Base-by-base conservation (phyloP, 2,888 invertebrate genomes). In the Elmis aenea region DNA sequence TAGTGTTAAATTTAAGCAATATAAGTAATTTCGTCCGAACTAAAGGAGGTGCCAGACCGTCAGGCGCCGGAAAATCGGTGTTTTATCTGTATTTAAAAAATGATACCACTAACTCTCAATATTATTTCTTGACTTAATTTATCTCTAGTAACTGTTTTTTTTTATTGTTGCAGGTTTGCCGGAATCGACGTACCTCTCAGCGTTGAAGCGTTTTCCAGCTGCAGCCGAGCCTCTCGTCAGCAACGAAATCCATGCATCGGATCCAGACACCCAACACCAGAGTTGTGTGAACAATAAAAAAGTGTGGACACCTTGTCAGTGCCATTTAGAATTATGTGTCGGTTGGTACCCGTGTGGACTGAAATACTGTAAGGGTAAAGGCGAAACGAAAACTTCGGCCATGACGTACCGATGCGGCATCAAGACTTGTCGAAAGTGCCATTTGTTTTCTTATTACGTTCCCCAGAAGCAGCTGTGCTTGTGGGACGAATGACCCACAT, bases 281-380 rank as follows among this genome's bases (percentile, higher is more conserved):
- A 72, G 74, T 23, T 88, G 88, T 59, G 77, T 79, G 21, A 77
- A 81, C 30, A 80, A 82, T 30, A 76, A 78, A 39, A 80, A 81
- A 54, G 69, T 77, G 38, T 76, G 78, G 71, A 76, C 79, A 40
- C 83, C 89, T 13, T 93, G 93, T 64, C 77, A 83, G 32, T 93
- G 93, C 64, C 84, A 84, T 34, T 73, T 92, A 52, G 87, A 92
- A 73, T 79, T 84, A 45, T 92, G 92, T 66, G 83, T 94, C 32
- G 91, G 91, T 32, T 95, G 94, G 94, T 95, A 92, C 68, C 94
- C 95, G 0, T 95, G 94, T 66, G 92, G 91, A 12, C 74, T 95
- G 24, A 94, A 94, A 63, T 95, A 92, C 70, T 95, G 95, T 70
- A 88, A 90, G 50, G 61, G 69, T 29, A 67, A 67, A 48, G 67